Evolutionary conservation across 2,113 vertebrate species (phyloP).

Genomic region (Capreolus pygargus): DNA sequence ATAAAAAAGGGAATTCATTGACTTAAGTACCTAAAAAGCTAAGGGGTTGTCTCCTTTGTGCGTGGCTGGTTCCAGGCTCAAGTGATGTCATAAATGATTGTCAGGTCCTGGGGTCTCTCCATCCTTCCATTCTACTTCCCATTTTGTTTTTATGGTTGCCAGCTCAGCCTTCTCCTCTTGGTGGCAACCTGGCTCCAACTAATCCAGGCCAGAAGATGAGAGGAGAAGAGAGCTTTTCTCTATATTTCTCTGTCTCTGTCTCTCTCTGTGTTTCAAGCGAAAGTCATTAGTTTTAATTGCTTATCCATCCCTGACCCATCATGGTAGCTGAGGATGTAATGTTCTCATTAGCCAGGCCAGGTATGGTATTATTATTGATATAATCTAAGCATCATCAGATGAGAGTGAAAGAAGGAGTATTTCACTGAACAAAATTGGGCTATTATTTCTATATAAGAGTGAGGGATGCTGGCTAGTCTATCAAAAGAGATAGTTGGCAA

Average conservation of each 20-base stretch:
- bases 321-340: background rate
- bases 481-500: background rate
- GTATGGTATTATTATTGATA: background rate
- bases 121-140: background rate
- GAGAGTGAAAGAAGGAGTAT: background rate
- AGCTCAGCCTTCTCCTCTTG: background rate
- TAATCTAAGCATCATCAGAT: background rate
- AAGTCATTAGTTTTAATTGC: background rate
- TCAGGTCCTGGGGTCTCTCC: background rate
- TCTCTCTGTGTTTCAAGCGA: background rate
- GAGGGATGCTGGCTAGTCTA: background rate
- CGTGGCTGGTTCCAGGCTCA: background rate
- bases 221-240: background rate
- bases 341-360: background rate
- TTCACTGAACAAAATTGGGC: background rate
- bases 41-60: background rate
- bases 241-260: background rate
- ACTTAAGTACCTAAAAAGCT: background rate
- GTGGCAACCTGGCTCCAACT: background rate
- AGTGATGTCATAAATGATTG: background rate
- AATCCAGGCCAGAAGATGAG: background rate
- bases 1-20: background rate
- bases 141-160: background rate
- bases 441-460: background rate
- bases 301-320: background rate